Percentiles rank a stretch among this genome's conserved stretches.
Conservation (phyloP, 2,888 invertebrate genomes). For the Philereme vetulata region DNA sequence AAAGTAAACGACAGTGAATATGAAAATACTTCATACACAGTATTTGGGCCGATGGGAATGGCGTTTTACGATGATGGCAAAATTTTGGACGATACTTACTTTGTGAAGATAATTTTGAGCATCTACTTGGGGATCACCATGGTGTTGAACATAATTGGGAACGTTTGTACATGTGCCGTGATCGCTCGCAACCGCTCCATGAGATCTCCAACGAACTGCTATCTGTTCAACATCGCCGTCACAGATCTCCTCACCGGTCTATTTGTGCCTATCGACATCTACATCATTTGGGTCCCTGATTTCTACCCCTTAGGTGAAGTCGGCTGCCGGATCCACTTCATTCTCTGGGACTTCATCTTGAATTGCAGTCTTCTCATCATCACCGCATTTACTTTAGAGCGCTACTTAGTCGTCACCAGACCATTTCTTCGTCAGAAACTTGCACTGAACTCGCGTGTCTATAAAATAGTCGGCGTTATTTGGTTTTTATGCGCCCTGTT, state of each 20-base stretch:
- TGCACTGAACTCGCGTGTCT: constrained; percentile 90
- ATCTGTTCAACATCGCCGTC: constrained; percentile 90
- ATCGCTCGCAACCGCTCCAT: constrained; percentile 89
- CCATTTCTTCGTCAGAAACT: constrained; percentile 92
- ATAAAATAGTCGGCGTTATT: constrained; percentile 87
- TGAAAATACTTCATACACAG: constrained; percentile 60
- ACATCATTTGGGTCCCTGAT: constrained; percentile 89
- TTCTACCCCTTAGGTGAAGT: constrained; percentile 90
- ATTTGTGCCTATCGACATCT: constrained; percentile 91
- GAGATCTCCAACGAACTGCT: constrained; percentile 93
- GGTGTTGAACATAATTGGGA: constrained; percentile 88
- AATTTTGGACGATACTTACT: constrained; percentile 78
- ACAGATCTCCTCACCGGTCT: constrained; percentile 89
- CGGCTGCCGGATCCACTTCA: constrained; percentile 89
- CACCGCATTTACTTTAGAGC: constrained; percentile 93
- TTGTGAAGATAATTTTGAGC: constrained; percentile 79
- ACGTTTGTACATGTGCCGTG: constrained; percentile 90
- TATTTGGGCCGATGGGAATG: constrained; percentile 66
- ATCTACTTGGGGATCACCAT: constrained; percentile 86
- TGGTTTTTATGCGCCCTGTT: constrained; percentile 90
- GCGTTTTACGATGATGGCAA: constrained; percentile 59
- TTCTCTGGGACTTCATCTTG: constrained; percentile 91
- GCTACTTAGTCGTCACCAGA: constrained; percentile 93
- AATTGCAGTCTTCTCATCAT: constrained; percentile 93
- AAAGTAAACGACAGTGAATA: constrained; percentile 46